These are phyloP conservation scores for Magallana angulata DNA, from an alignment of 1,140 invertebrate genomes.

Conservation along the genomic window DNA sequence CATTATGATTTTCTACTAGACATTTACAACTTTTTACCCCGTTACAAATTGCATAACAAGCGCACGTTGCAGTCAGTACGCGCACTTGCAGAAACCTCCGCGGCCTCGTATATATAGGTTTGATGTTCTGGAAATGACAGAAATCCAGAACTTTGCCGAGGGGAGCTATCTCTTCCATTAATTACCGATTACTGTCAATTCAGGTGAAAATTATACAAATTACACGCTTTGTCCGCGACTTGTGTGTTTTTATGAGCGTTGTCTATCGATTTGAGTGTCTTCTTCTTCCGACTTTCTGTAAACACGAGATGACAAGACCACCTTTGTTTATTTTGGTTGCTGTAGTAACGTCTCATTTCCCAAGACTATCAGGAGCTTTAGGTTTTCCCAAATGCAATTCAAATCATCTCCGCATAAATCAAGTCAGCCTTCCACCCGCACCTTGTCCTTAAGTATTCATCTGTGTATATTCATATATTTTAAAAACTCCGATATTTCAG, in stretches of 20 bases:
- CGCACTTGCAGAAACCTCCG: too few species aligned
- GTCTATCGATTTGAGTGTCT: slow-evolving; percentile 17
- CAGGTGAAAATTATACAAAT: slow-evolving; percentile 35
- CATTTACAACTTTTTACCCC: too few species aligned
- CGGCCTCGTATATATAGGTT: neutral
- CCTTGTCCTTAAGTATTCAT: neutral
- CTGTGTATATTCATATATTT: neutral
- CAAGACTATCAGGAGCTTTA: neutral
- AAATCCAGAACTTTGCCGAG: neutral
- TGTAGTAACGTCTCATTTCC: neutral
- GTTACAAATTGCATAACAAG: too few species aligned
- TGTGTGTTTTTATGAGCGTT: slow-evolving; percentile 26
- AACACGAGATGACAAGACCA: neutral
- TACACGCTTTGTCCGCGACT: neutral
- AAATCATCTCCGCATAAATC: neutral
- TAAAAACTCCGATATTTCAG: neutral
- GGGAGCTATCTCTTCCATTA: neutral
- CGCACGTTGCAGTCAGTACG: too few species aligned
- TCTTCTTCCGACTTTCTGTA: neutral
- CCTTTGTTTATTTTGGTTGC: slow-evolving; percentile 17
- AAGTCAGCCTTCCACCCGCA: neutral
- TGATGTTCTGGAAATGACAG: slow-evolving; percentile 21
- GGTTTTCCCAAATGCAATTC: neutral
- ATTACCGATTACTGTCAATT: slow-evolving; percentile 11
- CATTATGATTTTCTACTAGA: too few species aligned